phyloP scores from a whole-genome alignment of 1,140 invertebrate species.

The Drosophila triauraria region DNA sequence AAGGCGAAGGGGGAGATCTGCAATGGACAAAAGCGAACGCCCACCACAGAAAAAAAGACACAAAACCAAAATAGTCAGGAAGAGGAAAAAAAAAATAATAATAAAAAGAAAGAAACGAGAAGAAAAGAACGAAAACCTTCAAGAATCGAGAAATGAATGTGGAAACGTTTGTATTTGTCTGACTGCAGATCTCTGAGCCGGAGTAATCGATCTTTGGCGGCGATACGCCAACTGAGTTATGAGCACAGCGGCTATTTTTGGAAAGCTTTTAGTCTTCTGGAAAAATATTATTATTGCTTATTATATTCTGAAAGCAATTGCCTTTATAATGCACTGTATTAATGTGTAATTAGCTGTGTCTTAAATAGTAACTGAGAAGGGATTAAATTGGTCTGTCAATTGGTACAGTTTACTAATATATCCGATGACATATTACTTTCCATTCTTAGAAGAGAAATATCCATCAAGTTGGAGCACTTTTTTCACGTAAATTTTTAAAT shows the following conservation, averaged over 20 bases:
- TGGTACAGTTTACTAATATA: too few relatives aligned
- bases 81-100: slow-evolving; percentile 9
- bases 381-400: too few relatives aligned
- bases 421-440: too few relatives aligned
- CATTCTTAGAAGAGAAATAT: too few relatives aligned
- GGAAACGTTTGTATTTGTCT: slow-evolving; percentile 47
- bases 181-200: slow-evolving; percentile 32
- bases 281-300: not conserved
- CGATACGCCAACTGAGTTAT: slow-evolving; percentile 38
- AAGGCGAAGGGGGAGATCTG: slow-evolving; percentile 26
- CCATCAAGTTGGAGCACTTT: too few relatives aligned
- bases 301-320: not conserved
- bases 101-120: not conserved
- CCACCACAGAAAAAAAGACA: slow-evolving; percentile 33
- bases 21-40: slow-evolving; percentile 44
- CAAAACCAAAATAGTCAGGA: slow-evolving; percentile 18
- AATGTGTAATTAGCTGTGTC: not conserved
- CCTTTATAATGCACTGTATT: not conserved
- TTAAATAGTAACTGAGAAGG: not conserved
- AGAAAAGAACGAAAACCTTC: slow-evolving; percentile 29
- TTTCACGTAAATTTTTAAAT: too few relatives aligned
- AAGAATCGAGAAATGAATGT: slow-evolving; percentile 47
- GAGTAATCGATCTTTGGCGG: slow-evolving; percentile 40
- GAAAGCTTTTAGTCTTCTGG: slow-evolving; percentile 18
- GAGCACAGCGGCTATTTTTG: slow-evolving; percentile 30